Base-by-base conservation (phyloP, 2,888 invertebrate genomes). In the Calameuta filiformis region DNA sequence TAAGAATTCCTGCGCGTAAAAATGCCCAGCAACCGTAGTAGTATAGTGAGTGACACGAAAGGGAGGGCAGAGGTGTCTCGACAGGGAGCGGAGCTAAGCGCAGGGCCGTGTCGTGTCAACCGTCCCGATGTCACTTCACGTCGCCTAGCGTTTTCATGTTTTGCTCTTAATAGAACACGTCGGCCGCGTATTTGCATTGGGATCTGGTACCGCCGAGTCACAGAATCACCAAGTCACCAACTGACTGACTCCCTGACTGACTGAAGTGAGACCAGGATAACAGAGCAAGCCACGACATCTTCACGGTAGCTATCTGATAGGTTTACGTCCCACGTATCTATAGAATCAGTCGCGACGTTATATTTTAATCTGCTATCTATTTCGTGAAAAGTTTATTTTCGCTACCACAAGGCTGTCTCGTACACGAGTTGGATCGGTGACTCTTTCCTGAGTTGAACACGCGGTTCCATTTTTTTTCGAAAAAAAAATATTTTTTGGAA, bases 91-190 rank as follows among this genome's bases (percentile, higher is more conserved):
- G 79, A 76, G 79, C 84, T 90, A 90, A 90, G 88, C 89, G 87
- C 90, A 87, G 88, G 89, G 85, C 86, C 88, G 84, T 90, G 90
- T 90, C 87, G 81, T 87, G 90, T 90, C 90, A 90, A 76, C 35
- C 76, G 76, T 80, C 79, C 69, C 76, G 82, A 80, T 83, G 81
- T 81, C 81, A 80, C 93, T 93, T 92, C 92, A 92, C 69, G 40
- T 74, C 56, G 35, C 78, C 69, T 79, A 78, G 75, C 80, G 73
- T 81, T 79, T 81, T 85, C 80, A 79, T 81, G 79, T 73, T 79
- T 79, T 79, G 79, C 81, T 84, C 80, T 81, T 82, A 82, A 82
- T 82, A 81, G 81, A 82, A 82, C 75, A n/a, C 76, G 69, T 34
- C 71, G 34, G 12, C 33, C 33, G 23, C 34, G 71, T 71, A 71